These are phyloP conservation scores for Zonitis immaculata DNA, from an alignment of 2,888 invertebrate genomes.

Conservation along the genomic window DNA sequence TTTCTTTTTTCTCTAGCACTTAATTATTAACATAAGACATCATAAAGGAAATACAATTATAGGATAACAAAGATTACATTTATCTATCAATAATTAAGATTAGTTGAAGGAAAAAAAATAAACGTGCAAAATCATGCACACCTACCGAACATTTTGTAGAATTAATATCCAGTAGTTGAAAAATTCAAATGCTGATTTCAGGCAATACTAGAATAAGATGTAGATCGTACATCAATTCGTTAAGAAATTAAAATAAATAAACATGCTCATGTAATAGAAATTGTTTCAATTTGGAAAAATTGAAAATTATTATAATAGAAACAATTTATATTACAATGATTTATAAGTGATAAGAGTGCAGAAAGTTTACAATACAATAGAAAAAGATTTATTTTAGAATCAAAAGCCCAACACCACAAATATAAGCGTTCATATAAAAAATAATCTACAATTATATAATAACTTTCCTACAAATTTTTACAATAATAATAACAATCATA, in stretches of 20 bases:
- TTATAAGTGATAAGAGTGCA: neutral
- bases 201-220: constrained; percentile 46
- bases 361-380: neutral
- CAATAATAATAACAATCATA: neutral
- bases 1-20: too few species aligned
- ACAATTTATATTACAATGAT: neutral
- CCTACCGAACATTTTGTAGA: constrained; percentile 36
- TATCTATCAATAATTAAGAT: too few species aligned
- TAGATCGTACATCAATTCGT: constrained; percentile 25
- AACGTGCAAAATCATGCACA: constrained; percentile 26
- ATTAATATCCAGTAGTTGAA: constrained; percentile 22
- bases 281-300: neutral
- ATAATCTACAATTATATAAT: neutral
- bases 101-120: neutral
- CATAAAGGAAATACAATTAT: too few species aligned
- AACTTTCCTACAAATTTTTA: neutral
- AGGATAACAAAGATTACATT: too few species aligned
- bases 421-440: neutral
- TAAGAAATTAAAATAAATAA: too few species aligned
- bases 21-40: too few species aligned
- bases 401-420: neutral
- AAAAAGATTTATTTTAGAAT: neutral
- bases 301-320: neutral
- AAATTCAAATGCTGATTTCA: constrained; percentile 46
- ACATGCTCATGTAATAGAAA: neutral